These are phyloP conservation scores for Acrocyrtus sp. DNA, from an alignment of 2,888 invertebrate genomes.

Conservation along the genomic window DNA sequence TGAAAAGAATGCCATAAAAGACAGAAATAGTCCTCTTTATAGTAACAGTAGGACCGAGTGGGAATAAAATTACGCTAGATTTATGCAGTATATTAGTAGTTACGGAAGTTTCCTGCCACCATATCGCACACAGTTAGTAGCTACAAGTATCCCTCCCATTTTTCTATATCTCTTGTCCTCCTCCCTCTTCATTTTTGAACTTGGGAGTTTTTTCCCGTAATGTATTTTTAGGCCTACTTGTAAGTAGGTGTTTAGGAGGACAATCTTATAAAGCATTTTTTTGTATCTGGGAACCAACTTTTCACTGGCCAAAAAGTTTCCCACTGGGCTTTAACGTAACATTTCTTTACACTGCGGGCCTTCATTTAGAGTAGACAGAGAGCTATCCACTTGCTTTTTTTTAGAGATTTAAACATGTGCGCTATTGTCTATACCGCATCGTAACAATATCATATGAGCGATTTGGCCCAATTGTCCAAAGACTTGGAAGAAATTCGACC, in stretches of 20 bases:
- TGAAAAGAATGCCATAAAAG: no score
- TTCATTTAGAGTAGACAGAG: no score
- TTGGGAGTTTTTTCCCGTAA: no score
- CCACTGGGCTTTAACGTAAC: conserved; percentile 33
- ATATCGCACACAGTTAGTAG: no score
- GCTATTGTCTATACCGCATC: conserved; percentile 8
- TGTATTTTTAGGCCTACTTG: neutral
- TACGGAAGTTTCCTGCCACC: conserved; percentile 10
- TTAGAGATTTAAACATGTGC: no score
- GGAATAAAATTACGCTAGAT: conserved; percentile 35
- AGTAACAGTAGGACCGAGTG: neutral
- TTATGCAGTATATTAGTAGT: conserved; percentile 31
- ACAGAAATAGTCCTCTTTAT: no score
- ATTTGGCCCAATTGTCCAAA: conserved; percentile 42
- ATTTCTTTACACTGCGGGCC: no score
- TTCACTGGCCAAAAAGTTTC: conserved; percentile 43
- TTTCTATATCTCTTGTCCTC: no score
- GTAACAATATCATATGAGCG: neutral
- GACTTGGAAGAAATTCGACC: conserved; percentile 45
- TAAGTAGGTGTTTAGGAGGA: neutral
- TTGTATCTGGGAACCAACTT: conserved; percentile 24
- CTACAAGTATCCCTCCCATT: no score
- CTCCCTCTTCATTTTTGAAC: no score
- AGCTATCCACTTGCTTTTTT: no score
- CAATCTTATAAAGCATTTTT: neutral